phyloP scores from a whole-genome alignment of 1,140 invertebrate species.

The Eurytemora carolleeae region DNA sequence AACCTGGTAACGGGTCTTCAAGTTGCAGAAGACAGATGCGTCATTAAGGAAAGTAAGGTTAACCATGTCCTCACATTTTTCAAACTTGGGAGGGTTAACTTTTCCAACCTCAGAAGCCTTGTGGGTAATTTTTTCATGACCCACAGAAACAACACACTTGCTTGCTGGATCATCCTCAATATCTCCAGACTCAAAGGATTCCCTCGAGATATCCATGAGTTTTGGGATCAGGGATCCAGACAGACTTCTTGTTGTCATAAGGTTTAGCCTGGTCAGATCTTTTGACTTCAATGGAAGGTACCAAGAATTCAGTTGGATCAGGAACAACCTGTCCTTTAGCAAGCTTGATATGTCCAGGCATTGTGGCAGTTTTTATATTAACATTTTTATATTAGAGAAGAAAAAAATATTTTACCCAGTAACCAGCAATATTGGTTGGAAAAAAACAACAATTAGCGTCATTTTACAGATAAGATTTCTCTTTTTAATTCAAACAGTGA shows the following conservation, averaged over 20 bases:
- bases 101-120: no score
- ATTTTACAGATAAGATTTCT: no score
- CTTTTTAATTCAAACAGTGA: no score
- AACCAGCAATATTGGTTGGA: no score
- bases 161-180: neutral
- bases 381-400: no score
- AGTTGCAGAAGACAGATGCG: no score
- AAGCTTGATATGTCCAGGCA: constrained; percentile 20
- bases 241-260: constrained; percentile 98
- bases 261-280: constrained; percentile 89
- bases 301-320: constrained; percentile 81
- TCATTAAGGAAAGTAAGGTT: constrained; percentile 43
- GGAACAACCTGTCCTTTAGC: constrained; percentile 38
- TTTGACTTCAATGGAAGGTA: constrained; percentile 83
- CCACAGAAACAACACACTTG: neutral
- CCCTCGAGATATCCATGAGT: constrained; percentile 89
- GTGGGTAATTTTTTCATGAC: no score
- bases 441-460: no score
- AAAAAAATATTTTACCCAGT: no score
- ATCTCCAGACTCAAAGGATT: constrained; percentile 61
- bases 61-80: no score
- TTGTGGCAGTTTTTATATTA: no score
- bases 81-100: no score
- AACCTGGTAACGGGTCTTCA: constrained; percentile 30
- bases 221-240: constrained; percentile 95